Evolutionary conservation across 1,140 invertebrate genomes (phyloP).

Genomic region (Gryllus bimaculatus): DNA sequence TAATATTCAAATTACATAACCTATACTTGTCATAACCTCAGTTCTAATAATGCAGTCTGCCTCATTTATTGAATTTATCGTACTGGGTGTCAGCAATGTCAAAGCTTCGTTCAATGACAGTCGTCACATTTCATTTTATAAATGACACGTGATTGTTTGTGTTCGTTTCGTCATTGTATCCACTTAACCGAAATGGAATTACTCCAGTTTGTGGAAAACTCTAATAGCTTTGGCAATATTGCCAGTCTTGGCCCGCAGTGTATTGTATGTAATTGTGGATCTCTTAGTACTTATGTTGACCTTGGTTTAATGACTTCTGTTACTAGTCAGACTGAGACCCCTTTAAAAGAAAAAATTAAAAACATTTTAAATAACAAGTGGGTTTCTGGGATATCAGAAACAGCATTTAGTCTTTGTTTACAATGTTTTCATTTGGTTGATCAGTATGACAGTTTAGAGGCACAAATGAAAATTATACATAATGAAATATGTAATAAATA

Average conservation of each 20-base stretch:
- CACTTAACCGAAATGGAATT: no score
- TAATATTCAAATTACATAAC: no score
- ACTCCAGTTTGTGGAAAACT: no score
- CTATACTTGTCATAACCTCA: no score
- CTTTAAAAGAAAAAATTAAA: not conserved
- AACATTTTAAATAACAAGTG: not conserved
- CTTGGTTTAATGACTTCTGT: not conserved
- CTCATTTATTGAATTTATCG: no score
- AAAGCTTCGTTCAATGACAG: no score
- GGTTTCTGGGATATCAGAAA: not conserved
- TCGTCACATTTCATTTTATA: no score
- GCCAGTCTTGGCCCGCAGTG: not conserved
- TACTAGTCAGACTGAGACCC: not conserved
- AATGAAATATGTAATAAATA: not conserved
- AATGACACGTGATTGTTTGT: no score
- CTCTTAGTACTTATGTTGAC: not conserved
- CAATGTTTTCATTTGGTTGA: not conserved
- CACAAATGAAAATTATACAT: not conserved
- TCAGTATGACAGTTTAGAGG: not conserved
- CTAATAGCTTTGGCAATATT: no score
- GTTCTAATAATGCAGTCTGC: no score
- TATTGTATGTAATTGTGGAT: not conserved
- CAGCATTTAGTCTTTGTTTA: not conserved
- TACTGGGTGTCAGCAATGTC: no score
- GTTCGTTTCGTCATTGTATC: no score